Percentiles rank a stretch among this genome's conserved stretches.
Conservation (phyloP, 2,113 vertebrate genomes). For the Eubucco bourcierii region DNA sequence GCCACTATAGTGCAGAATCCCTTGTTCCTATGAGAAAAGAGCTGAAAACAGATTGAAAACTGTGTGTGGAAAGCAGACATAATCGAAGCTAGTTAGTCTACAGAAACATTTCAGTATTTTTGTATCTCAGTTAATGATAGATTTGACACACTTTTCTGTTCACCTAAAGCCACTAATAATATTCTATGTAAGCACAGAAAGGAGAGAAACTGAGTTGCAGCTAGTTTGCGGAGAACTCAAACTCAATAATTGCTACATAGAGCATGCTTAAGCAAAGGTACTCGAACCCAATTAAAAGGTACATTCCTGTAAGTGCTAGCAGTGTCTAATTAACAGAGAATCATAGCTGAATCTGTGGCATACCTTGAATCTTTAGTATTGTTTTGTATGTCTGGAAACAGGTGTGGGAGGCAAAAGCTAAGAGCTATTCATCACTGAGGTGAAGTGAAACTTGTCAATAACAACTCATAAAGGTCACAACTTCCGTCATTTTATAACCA, state of each 20-base stretch:
- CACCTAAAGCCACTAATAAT: background rate
- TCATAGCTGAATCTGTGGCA: background rate
- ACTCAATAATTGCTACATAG: background rate
- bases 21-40: conserved; percentile 5
- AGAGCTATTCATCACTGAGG: background rate
- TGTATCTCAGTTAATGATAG: background rate
- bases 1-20: conserved; percentile 25
- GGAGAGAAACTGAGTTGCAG: conserved; percentile 7
- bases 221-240: background rate
- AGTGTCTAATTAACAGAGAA: background rate
- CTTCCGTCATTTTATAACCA: background rate
- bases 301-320: background rate
- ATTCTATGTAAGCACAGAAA: background rate
- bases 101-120: background rate
- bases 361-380: background rate
- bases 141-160: conserved; percentile 37
- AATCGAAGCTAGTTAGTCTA: background rate
- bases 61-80: background rate
- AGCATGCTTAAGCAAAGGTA: background rate
- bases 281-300: background rate
- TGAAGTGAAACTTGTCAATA: conserved; percentile 11
- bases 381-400: background rate
- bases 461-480: background rate
- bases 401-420: background rate
- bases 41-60: conserved; percentile 43